Evolutionary conservation across 2,888 invertebrate genomes (phyloP).

Genomic region (Coremacera marginata): DNA sequence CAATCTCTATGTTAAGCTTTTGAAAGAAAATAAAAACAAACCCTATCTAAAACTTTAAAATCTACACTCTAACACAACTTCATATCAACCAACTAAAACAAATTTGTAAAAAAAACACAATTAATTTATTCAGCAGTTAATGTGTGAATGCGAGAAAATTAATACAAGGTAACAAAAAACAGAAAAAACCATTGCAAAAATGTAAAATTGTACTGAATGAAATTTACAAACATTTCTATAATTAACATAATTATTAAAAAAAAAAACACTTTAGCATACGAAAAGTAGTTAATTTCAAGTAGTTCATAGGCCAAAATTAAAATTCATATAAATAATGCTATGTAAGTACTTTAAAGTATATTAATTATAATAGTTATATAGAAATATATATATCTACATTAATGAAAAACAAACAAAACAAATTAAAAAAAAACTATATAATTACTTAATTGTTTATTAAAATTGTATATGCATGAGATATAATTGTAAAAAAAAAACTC

Average conservation of each 20-base stretch:
- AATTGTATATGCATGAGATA: conserved; percentile 15
- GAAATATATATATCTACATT: neutral
- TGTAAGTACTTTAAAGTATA: neutral
- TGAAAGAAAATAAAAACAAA: neutral
- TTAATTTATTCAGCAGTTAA: neutral
- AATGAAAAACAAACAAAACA: neutral
- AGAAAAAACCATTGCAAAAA: neutral
- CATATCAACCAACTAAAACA: conserved; percentile 21
- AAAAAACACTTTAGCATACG: neutral
- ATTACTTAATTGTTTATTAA: conserved; percentile 23
- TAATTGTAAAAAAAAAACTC: neutral
- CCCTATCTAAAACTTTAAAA: neutral
- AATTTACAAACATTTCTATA: neutral
- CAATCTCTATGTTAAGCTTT: conserved; percentile 30
- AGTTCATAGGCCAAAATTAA: conserved; percentile 12
- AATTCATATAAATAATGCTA: conserved; percentile 4
- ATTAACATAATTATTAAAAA: neutral
- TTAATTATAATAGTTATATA: neutral
- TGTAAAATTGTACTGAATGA: neutral
- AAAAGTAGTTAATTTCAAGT: conserved; percentile 33
- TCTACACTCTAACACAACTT: neutral
- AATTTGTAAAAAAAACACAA: neutral
- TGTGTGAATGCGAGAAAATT: neutral
- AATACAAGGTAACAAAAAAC: neutral
- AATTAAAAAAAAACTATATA: conserved; percentile 21